Conservation (phyloP, 37 sponge, comb jelly and placozoan genomes). For the Lycopodina hypogea region DNA sequence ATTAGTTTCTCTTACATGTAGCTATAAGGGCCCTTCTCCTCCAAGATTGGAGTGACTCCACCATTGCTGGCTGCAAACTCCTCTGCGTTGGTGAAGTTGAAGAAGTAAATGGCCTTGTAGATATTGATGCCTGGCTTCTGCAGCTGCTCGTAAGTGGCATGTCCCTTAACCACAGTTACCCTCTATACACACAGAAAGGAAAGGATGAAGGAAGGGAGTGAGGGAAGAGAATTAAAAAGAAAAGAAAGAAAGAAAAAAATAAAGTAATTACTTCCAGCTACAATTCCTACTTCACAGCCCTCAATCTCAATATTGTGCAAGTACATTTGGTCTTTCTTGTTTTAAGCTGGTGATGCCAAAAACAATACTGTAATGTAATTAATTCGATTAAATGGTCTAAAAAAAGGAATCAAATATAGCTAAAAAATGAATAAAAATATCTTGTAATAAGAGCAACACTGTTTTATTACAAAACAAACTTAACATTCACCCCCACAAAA, state of each 20-base stretch:
- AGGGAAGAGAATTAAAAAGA: not conserved
- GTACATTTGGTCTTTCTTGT: too few species aligned
- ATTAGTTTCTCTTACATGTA: constrained; percentile 46
- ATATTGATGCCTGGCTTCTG: constrained; percentile 52
- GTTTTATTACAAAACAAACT: too few species aligned
- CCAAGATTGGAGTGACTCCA: constrained; percentile 27
- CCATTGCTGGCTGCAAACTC: constrained; percentile 44
- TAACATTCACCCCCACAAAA: too few species aligned
- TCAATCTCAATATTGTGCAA: too few species aligned
- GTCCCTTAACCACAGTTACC: constrained; percentile 54
- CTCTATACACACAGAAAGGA: constrained; percentile 25
- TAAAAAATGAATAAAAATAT: not conserved
- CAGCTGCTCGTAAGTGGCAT: constrained; percentile 71
- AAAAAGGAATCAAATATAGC: not conserved
- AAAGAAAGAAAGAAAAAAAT: not conserved
- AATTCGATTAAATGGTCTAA: too few species aligned
- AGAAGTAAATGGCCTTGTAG: constrained; percentile 82
- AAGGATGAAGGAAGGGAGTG: not conserved
- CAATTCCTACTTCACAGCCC: too few species aligned
- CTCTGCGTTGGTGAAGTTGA: constrained; percentile 77
- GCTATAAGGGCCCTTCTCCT: constrained; percentile 77
- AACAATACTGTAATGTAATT: too few species aligned
- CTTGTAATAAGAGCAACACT: too few species aligned
- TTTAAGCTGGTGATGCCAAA: too few species aligned
- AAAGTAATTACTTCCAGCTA: not conserved